Evolutionary conservation across 2,888 invertebrate genomes (phyloP), one percentile per base, ranked within the genome.

Genomic region (Epirrita christyi): DNA sequence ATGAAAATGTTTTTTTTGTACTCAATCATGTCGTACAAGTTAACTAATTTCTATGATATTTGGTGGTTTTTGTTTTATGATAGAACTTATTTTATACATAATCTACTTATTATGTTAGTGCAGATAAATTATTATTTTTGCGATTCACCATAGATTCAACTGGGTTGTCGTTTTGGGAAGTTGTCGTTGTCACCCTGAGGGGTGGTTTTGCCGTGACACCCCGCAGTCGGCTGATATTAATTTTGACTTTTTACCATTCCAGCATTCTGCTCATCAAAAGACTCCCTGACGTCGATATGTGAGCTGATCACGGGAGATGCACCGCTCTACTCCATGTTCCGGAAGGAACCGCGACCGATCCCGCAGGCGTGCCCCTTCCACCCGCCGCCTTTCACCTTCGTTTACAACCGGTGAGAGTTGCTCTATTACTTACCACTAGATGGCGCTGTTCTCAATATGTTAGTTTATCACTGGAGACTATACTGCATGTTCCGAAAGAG

Each of bases 341-440:
- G 96, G 52, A 94, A 95, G 79, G 93, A 94, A 63, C 94, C 94
- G 1, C 92, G 93, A 63, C 95, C 96, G 0, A 90, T 93, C 42
- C 95, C 96, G 0, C 93, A 95, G 71, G 92, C 94, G 27, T 97
- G 97, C 76, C 97, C 97, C 1, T 97, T 97, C 88, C 94, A 94
- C 67, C 94, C 95, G 28, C 96, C 96, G 50, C 96, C 97, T 0
- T 95, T 96, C 84, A 95, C 95, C 10, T 97, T 97, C 85, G 95
- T 95, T 1, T 97, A 97, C 84, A 96, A 93, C 77, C 84, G 94
- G 86, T 92, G 61, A 76, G 79, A 28, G 49, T 48, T 14, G 32
- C 14, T 32, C 1, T 27, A 27, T n/a, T 27, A 27, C 37, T n/a
- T 1, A 11, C 11, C 7, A 7, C 29, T 37, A 43, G 44, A 55